Evolutionary conservation across 2,797 vertebrate species (phyloP).

Genomic region (Pogonophryne albipinna): DNA sequence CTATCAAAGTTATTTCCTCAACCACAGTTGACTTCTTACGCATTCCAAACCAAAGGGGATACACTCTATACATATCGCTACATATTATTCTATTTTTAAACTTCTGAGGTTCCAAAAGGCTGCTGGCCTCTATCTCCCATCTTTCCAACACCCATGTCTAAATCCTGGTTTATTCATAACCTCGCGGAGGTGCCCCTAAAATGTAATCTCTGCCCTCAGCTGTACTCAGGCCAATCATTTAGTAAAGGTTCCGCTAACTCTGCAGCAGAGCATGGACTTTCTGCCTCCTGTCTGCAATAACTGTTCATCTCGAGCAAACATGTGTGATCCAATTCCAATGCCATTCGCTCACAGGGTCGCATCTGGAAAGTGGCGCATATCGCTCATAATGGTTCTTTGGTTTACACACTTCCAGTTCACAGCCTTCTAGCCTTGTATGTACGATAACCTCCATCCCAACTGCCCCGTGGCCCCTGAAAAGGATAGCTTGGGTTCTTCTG

Average conservation of each 20-base stretch:
- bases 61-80: no score
- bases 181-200: background rate
- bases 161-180: slow-evolving; percentile 2
- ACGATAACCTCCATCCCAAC: no score
- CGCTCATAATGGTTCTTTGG: background rate
- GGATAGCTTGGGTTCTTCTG: no score
- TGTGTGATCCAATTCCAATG: background rate
- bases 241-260: background rate
- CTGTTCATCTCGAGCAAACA: background rate
- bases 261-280: background rate
- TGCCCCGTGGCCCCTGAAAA: no score
- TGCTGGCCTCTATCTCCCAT: background rate
- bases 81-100: no score
- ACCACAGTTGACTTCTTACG: no score
- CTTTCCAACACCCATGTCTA: background rate
- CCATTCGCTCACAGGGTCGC: background rate
- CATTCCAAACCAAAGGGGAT: no score
- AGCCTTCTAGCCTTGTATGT: no score
- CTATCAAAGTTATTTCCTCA: no score
- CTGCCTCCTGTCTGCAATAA: background rate
- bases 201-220: slow-evolving; percentile 4
- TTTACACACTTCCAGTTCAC: no score
- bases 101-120: background rate
- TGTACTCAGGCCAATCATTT: background rate
- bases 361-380: no score